Percentiles rank a stretch among this genome's conserved stretches.
phyloP scores from a whole-genome alignment of 2,888 invertebrate species.

The Tachina lurida region DNA sequence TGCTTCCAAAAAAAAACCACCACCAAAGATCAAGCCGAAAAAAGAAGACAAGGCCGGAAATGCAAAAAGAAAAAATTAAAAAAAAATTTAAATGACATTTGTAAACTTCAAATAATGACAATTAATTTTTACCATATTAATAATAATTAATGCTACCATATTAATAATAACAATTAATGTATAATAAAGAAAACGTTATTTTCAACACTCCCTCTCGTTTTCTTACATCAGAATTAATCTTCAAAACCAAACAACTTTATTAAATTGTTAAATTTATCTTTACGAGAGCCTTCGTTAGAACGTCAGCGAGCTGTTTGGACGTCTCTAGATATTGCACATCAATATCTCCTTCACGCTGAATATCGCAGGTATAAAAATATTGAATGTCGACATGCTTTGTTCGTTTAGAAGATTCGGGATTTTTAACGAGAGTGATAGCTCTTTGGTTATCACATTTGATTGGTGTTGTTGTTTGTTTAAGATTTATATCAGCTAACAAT shows the following conservation, averaged over 20 bases:
- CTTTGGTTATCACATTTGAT: not conserved
- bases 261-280: too few relatives aligned
- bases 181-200: too few relatives aligned
- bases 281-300: not conserved
- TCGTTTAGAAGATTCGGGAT: conserved; percentile 43
- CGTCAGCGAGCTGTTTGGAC: conserved; percentile 40
- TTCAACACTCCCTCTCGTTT: conserved; percentile 15
- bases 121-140: too few relatives aligned
- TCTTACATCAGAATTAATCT: conserved; percentile 4
- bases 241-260: conserved; percentile 21
- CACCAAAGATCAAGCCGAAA: too few relatives aligned
- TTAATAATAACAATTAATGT: too few relatives aligned
- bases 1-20: not conserved
- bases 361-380: conserved; percentile 56
- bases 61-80: too few relatives aligned
- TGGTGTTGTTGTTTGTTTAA: not conserved
- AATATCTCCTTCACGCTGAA: conserved; percentile 52
- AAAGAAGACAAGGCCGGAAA: too few relatives aligned
- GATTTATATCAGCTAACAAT: not conserved
- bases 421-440: conserved; percentile 32
- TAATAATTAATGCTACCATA: too few relatives aligned
- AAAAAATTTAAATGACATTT: too few relatives aligned
- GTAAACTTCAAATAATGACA: too few relatives aligned
- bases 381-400: conserved; percentile 47
- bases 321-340: conserved; percentile 48